Conservation (phyloP, 1,140 invertebrate genomes). For the Apis florea region DNA sequence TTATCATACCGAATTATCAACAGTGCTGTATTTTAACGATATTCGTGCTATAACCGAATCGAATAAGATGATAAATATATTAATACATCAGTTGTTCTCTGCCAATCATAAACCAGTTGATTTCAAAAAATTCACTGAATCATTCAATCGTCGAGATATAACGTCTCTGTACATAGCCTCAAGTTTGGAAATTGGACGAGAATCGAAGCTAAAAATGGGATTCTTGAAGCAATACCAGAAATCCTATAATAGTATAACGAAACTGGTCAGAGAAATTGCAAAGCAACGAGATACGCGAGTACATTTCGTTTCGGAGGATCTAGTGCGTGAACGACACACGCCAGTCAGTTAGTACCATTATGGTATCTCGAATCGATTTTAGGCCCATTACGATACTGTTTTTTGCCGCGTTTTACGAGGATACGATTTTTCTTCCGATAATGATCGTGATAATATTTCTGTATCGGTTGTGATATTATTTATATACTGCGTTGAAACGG, state of each 20-base stretch:
- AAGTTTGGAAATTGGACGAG: background rate
- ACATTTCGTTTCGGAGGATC: slow-evolving; percentile 27
- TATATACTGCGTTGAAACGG: background rate
- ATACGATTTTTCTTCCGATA: too few species aligned
- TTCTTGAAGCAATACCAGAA: background rate
- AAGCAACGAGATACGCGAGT: background rate
- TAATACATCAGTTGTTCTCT: too few species aligned
- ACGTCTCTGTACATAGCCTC: too few species aligned
- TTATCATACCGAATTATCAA: too few species aligned
- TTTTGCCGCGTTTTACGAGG: background rate
- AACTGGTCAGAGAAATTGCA: background rate
- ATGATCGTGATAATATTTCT: background rate
- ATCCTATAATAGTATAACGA: background rate
- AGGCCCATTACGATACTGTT: background rate
- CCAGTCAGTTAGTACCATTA: background rate
- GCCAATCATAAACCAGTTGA: too few species aligned
- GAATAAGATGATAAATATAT: too few species aligned
- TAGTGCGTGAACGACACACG: slow-evolving; percentile 42
- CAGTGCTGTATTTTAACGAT: too few species aligned
- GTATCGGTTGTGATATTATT: background rate
- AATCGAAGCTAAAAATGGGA: background rate
- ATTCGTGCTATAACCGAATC: too few species aligned
- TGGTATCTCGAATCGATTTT: slow-evolving; percentile 30
- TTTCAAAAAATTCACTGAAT: too few species aligned
- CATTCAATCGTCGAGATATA: too few species aligned